These are phyloP conservation scores for Sepiola atlantica DNA, from an alignment of 2,888 invertebrate species.

Conservation along the genomic window DNA sequence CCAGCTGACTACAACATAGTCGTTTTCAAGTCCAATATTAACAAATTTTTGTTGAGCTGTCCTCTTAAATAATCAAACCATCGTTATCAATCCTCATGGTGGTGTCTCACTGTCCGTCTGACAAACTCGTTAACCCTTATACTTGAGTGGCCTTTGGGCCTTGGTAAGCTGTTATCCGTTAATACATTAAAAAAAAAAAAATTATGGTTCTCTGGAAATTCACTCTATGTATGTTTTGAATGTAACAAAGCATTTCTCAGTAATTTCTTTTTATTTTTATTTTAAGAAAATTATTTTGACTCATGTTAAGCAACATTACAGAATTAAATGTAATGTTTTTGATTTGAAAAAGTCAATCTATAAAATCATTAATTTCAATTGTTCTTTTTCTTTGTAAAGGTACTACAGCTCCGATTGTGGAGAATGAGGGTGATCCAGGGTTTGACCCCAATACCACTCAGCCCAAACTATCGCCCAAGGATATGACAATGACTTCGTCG, in stretches of 20 bases:
- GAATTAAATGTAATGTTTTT: background rate
- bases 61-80: no score
- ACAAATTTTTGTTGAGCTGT: no score
- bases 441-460: background rate
- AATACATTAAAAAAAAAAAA: no score
- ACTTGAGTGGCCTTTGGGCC: no score
- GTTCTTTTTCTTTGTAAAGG: background rate
- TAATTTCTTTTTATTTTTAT: background rate
- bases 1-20: no score
- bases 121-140: no score
- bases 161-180: no score
- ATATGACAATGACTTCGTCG: conserved; percentile 33
- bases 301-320: background rate
- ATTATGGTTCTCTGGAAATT: background rate
- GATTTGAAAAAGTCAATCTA: background rate
- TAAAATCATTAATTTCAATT: background rate
- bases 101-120: no score
- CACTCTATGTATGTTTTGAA: background rate
- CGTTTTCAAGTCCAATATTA: no score
- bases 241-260: background rate
- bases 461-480: conserved; percentile 40
- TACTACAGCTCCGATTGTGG: background rate
- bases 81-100: no score
- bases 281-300: background rate
- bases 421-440: background rate